Conservation (phyloP, 1,140 invertebrate genomes). For the Leptinotarsa texana region DNA sequence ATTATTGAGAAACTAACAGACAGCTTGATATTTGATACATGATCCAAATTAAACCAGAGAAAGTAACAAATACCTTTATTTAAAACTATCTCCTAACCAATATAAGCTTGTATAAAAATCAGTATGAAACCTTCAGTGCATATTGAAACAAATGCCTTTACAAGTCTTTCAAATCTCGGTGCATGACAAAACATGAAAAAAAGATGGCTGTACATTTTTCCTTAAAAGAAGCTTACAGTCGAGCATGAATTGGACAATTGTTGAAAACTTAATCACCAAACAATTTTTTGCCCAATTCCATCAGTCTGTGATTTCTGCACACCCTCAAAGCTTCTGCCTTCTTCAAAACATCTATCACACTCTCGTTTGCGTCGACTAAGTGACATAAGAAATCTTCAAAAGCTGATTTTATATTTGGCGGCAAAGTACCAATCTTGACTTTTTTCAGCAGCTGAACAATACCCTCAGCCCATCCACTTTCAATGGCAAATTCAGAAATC, state of each 20-base stretch:
- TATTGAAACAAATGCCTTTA: neutral
- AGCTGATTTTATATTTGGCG: constrained; percentile 82
- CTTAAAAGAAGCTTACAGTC: neutral
- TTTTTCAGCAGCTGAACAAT: constrained; percentile 79
- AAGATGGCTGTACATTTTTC: neutral
- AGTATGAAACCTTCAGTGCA: neutral
- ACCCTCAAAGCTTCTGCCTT: constrained; percentile 80
- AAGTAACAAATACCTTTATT: constrained; percentile 3
- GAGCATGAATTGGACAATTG: neutral
- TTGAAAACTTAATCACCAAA: constrained; percentile 72
- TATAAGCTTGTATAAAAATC: neutral
- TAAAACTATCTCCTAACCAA: neutral
- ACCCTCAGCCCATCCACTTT: constrained; percentile 89
- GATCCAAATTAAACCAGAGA: neutral
- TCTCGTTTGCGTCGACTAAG: constrained; percentile 79
- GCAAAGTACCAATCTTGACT: constrained; percentile 79
- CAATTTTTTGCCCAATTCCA: constrained; percentile 83
- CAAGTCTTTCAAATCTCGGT: neutral
- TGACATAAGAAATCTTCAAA: constrained; percentile 88
- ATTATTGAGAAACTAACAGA: neutral
- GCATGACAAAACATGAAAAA: neutral
- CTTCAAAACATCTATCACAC: constrained; percentile 75
- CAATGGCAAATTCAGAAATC: constrained; percentile 87
- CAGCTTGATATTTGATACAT: too few relatives aligned
- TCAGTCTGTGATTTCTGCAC: constrained; percentile 83